Base-by-base conservation (phyloP, 2,797 vertebrate species). In the Oreonectes daqikongensis region DNA sequence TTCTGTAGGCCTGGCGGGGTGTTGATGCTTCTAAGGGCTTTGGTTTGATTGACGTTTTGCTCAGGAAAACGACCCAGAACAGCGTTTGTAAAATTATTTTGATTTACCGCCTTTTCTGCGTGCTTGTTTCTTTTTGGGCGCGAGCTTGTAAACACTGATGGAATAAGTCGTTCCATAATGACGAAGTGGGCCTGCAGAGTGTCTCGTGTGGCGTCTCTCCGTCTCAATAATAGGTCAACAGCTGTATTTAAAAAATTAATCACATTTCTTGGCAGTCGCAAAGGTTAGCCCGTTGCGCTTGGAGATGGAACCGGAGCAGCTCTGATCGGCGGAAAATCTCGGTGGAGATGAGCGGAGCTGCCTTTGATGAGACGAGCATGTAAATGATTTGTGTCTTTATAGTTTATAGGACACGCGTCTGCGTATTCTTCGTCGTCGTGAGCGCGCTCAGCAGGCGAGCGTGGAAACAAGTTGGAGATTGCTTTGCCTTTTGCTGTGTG, bases 231-330 rank as follows among this genome's bases (percentile, higher is more conserved):
- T 93, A 93, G 93, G 93, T 93, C 92, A 94, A 93, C 92, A 94
- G 93, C 93, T 93, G 93, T 93, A 92, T 93, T 93, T 92, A 92
- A 94, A 94, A 93, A 93, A 94, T 92, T 91, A 88, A 94, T 94
- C 92, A 91, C 87, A 91, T 92, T 85, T 92, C 90, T 93, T 93
- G 92, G 92, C 93, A 93, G 88, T 90, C 80, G 88, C 86, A 92
- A 93, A 94, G 92, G 92, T 93, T 93, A 93, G 88, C 82, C 50
- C 65, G 82, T 80, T 50, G 78, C 75, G 75, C 89, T 91, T 83
- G 53, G 88, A 92, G 90, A 92, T 86, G 89, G 85, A 88, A 89
- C 88, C 90, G 87, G 90, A 57, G 92, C 83, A 87, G n/a, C 89
- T 90, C 86, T 85, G 91, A 91, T 92, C 88, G 81, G 89, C 82